These are phyloP conservation scores for Ctenopoma kingsleyae DNA, from an alignment of 2,797 vertebrate genomes.

Conservation along the genomic window DNA sequence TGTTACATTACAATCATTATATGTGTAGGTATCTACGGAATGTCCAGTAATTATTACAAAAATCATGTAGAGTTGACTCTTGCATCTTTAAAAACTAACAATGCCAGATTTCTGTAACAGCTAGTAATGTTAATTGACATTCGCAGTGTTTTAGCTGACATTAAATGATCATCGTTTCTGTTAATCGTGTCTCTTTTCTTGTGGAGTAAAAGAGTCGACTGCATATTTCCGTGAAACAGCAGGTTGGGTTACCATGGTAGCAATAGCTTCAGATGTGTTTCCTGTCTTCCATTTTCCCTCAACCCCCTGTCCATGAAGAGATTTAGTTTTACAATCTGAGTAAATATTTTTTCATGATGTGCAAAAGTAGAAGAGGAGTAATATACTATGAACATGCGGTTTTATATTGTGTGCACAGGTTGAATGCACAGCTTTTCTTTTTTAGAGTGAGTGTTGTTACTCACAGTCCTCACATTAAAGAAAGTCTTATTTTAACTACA, in stretches of 20 bases:
- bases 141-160: neutral
- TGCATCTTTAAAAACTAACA: neutral
- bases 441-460: too few relatives aligned
- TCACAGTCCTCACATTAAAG: too few relatives aligned
- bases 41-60: too few relatives aligned
- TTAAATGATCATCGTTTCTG: neutral
- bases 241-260: slow-evolving; percentile 35
- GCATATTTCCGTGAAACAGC: neutral
- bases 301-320: neutral
- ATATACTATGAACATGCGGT: too few relatives aligned
- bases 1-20: too few relatives aligned
- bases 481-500: too few relatives aligned
- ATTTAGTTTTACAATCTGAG: slow-evolving; percentile 9
- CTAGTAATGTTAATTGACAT: neutral
- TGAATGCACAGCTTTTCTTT: neutral
- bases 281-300: neutral
- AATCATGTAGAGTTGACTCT: neutral
- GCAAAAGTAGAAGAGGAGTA: too few relatives aligned
- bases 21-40: too few relatives aligned
- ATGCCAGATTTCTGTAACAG: neutral
- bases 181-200: neutral
- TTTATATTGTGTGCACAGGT: neutral
- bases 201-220: neutral
- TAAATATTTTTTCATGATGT: neutral
- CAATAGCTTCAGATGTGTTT: slow-evolving; percentile 4